Percentiles rank a stretch among this genome's conserved stretches.
phyloP scores from a whole-genome alignment of 2,797 vertebrate genomes.

The Aeoliscus strigatus region DNA sequence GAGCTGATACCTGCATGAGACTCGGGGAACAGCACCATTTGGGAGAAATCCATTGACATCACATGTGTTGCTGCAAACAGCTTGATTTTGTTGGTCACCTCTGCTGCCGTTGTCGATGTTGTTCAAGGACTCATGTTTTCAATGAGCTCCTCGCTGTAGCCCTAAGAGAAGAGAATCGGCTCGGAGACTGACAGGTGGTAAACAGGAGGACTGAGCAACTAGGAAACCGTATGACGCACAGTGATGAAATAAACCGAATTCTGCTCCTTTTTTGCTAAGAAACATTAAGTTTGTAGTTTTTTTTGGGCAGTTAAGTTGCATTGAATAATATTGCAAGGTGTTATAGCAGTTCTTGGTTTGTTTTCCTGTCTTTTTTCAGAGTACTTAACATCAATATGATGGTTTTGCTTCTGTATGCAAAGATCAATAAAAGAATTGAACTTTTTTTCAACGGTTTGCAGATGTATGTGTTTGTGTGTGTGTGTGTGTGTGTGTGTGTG shows the following conservation, averaged over 20 bases:
- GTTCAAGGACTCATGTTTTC: slow-evolving; percentile 11
- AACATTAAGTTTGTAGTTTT: background rate
- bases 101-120: slow-evolving; percentile 11
- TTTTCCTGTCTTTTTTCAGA: background rate
- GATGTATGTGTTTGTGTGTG: too few relatives aligned
- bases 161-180: slow-evolving; percentile 2
- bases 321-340: slow-evolving; percentile 2
- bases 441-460: slow-evolving; percentile 11
- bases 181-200: slow-evolving; percentile 11
- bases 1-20: slow-evolving; percentile 31
- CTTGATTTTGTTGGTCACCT: slow-evolving; percentile 50
- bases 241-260: slow-evolving; percentile 4
- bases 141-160: slow-evolving; percentile 10
- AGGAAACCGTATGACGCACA: slow-evolving; percentile 1
- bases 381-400: slow-evolving; percentile 6
- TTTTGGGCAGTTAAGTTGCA: slow-evolving; percentile 13
- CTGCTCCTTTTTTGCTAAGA: background rate
- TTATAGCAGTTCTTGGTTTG: slow-evolving; percentile 6
- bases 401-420: slow-evolving; percentile 22
- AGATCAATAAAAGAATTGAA: slow-evolving; percentile 16
- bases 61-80: slow-evolving; percentile 56
- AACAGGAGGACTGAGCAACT: slow-evolving; percentile 6
- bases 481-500: too few relatives aligned
- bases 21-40: slow-evolving; percentile 49
- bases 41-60: slow-evolving; percentile 37